These are phyloP conservation scores for Ormyrus nitidulus DNA, from an alignment of 2,888 invertebrate species.

Conservation along the genomic window DNA sequence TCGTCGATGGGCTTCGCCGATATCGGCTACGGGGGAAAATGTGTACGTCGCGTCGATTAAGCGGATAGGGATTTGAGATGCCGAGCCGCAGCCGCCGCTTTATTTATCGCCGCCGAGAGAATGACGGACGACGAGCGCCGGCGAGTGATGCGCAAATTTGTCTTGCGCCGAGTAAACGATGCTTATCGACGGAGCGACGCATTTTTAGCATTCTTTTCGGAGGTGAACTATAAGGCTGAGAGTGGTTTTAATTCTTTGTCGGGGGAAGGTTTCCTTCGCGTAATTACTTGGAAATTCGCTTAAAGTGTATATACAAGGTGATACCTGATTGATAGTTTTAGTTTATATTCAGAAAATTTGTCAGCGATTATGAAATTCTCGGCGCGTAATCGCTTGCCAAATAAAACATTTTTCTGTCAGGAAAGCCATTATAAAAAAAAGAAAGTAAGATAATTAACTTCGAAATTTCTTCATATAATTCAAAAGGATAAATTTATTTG, in stretches of 20 bases:
- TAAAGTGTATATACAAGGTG: neutral
- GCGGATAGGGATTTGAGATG: neutral
- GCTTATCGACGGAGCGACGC: neutral
- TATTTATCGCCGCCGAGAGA: conserved; percentile 19
- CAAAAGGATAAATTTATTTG: too few relatives aligned
- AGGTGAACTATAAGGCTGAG: too few relatives aligned
- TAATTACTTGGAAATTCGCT: too few relatives aligned
- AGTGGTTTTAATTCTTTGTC: too few relatives aligned
- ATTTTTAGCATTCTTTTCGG: conserved; percentile 10
- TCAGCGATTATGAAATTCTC: too few relatives aligned
- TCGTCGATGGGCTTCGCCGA: conserved; percentile 24
- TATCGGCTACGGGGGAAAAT: neutral
- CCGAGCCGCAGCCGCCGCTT: neutral
- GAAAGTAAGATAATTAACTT: too few relatives aligned
- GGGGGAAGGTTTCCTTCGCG: too few relatives aligned
- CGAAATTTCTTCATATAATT: too few relatives aligned
- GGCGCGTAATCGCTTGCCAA: too few relatives aligned
- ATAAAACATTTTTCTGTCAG: too few relatives aligned
- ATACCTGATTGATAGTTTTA: neutral
- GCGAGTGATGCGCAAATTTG: conserved; percentile 33
- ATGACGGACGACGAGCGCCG: conserved; percentile 10
- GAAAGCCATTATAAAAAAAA: too few relatives aligned
- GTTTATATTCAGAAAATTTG: too few relatives aligned
- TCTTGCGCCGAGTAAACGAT: conserved; percentile 21
- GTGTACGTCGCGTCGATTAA: neutral